A percentile compares a stretch with the other conserved stretches of the same genome.
Evolutionary conservation across 2,797 vertebrate species (phyloP).

Genomic region (Thalassophryne amazonica): DNA sequence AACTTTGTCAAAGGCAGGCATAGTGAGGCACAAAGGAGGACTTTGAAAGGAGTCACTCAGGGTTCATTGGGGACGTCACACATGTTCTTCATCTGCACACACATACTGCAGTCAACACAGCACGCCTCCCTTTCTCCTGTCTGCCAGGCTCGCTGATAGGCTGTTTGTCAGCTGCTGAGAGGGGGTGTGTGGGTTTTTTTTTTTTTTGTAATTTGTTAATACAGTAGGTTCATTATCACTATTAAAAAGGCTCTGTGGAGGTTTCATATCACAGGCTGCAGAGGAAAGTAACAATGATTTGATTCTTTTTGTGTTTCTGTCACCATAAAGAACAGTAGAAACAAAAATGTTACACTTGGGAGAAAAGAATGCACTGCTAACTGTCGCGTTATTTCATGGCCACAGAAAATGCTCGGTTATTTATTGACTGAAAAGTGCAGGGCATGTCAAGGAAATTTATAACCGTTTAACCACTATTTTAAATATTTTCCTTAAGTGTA

Average conservation of each 20-base stretch:
- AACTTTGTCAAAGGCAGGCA: conserved; percentile 13
- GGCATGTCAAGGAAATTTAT: not conserved
- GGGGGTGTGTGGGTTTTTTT: not conserved
- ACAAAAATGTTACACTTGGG: too few relatives aligned
- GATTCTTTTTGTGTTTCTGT: not conserved
- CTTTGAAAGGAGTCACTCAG: conserved; percentile 30
- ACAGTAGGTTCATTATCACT: not conserved
- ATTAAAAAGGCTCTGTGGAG: not conserved
- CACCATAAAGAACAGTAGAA: not conserved
- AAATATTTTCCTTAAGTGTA: too few relatives aligned
- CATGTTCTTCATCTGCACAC: conserved; percentile 39
- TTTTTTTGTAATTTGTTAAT: too few relatives aligned
- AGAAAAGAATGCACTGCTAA: too few relatives aligned
- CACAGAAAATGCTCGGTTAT: not conserved
- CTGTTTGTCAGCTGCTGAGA: conserved; percentile 3
- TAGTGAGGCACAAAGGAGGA: conserved; percentile 16
- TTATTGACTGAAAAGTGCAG: not conserved
- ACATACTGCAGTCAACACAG: conserved; percentile 16
- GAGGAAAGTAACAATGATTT: not conserved
- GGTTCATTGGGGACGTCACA: conserved; percentile 49
- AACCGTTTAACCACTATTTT: not conserved
- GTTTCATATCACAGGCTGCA: not conserved
- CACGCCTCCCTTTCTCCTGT: not conserved
- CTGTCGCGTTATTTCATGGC: not conserved
- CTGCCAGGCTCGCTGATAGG: conserved; percentile 13